Conservation (phyloP, 1,140 invertebrate species). For the Potamilus streckersoni region DNA sequence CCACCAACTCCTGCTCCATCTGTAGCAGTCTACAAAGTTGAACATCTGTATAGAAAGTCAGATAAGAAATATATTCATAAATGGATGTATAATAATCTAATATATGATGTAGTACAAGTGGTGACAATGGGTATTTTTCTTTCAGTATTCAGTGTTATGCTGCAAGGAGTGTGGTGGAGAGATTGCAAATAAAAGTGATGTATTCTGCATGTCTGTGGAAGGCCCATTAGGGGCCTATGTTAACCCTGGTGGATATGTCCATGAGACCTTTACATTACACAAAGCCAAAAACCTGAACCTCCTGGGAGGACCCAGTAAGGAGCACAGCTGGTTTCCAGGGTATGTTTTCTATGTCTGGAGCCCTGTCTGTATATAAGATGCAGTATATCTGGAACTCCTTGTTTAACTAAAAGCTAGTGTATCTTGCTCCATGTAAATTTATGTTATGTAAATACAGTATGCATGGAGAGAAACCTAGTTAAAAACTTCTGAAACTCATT, state of each 20-base stretch:
- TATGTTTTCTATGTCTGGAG: conserved; percentile 64
- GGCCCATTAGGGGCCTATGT: conserved; percentile 85
- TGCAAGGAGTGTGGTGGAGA: conserved; percentile 75
- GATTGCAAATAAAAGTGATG: conserved; percentile 77
- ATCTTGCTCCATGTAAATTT: too few relatives aligned
- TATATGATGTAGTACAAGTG: too few relatives aligned
- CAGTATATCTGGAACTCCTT: background rate
- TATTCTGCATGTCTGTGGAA: conserved; percentile 86
- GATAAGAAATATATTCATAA: too few relatives aligned
- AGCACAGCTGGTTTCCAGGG: conserved; percentile 89
- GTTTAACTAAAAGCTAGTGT: too few relatives aligned
- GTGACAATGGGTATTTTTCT: conserved; percentile 23
- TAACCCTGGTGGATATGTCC: conserved; percentile 82
- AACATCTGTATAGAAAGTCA: too few relatives aligned
- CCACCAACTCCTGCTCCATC: too few relatives aligned
- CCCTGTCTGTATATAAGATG: background rate
- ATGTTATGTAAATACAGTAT: too few relatives aligned
- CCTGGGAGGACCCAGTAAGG: conserved; percentile 74
- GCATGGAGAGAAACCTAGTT: too few relatives aligned
- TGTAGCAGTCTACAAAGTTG: too few relatives aligned
- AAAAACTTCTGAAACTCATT: too few relatives aligned
- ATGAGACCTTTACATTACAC: conserved; percentile 84
- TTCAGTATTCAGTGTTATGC: conserved; percentile 74
- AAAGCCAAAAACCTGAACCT: conserved; percentile 74
- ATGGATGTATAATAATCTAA: too few relatives aligned